A percentile compares a stretch with the other conserved stretches of the same genome.
Evolutionary conservation across 2,113 vertebrate species (phyloP).

Genomic region (Lynx canadensis): DNA sequence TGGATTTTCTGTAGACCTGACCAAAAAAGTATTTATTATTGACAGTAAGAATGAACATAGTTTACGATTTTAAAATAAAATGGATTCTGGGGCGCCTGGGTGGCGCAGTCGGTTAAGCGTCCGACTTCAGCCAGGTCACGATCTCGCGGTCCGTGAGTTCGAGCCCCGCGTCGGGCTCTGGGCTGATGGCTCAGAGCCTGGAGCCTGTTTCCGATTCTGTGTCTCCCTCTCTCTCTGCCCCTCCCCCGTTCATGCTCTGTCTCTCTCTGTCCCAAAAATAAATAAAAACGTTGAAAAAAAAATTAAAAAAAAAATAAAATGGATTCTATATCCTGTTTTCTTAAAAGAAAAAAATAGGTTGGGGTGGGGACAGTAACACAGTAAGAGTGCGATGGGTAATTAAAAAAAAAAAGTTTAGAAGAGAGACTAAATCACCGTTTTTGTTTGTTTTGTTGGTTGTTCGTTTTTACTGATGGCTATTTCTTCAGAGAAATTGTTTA

Average conservation of each 20-base stretch:
- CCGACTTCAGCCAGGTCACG: too few species aligned
- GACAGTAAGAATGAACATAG: neutral
- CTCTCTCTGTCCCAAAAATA: too few species aligned
- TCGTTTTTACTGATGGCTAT: slow-evolving; percentile 20
- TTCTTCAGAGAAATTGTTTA: slow-evolving; percentile 20
- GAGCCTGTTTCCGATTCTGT: too few species aligned
- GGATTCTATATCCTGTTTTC: neutral
- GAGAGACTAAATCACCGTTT: neutral
- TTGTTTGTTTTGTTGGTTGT: neutral
- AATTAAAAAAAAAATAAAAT: too few species aligned
- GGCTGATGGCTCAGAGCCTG: too few species aligned
- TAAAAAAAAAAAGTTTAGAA: neutral
- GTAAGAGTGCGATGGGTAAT: neutral
- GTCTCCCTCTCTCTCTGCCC: too few species aligned
- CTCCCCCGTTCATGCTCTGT: too few species aligned
- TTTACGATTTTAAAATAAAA: neutral
- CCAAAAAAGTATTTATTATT: neutral
- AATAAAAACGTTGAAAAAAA: too few species aligned
- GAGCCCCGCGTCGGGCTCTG: too few species aligned
- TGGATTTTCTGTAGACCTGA: neutral
- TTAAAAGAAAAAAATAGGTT: neutral
- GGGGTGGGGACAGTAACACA: neutral
- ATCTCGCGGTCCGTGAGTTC: too few species aligned
- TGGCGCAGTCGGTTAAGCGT: too few species aligned
- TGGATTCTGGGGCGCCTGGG: too few species aligned